phyloP scores from a whole-genome alignment of 2,113 vertebrate species.

The Cochlearius cochlearius region DNA sequence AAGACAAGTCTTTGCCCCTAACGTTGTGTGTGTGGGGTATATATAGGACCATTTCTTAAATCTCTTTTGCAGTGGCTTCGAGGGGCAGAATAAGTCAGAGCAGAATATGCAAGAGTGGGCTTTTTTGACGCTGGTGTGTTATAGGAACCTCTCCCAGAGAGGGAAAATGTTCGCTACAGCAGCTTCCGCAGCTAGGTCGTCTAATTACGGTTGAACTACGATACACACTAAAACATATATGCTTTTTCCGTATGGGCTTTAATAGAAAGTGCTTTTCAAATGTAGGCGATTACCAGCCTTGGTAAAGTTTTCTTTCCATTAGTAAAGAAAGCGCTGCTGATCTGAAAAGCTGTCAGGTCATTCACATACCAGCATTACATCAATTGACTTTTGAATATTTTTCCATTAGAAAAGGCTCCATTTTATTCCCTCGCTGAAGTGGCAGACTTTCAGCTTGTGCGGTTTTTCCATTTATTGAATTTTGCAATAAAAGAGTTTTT shows the following conservation, averaged over 20 bases:
- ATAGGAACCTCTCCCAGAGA: background rate
- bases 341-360: conserved; percentile 58
- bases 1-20: background rate
- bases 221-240: background rate
- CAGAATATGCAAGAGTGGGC: background rate
- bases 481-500: conserved; percentile 54
- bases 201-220: background rate
- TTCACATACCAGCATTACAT: conserved; percentile 43
- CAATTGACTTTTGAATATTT: conserved; percentile 64
- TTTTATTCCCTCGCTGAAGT: conserved; percentile 27
- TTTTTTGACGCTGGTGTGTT: background rate
- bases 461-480: conserved; percentile 61
- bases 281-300: background rate
- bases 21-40: background rate
- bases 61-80: background rate
- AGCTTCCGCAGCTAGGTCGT: background rate
- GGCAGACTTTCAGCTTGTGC: conserved; percentile 50
- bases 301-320: conserved; percentile 47
- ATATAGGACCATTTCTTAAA: background rate
- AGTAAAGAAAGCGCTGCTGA: conserved; percentile 32
- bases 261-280: conserved; percentile 18
- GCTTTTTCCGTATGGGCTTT: conserved; percentile 31
- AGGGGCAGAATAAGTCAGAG: background rate
- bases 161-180: background rate
- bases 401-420: conserved; percentile 56